Percentiles rank a stretch among this genome's conserved stretches.
Conservation (phyloP, 2,888 invertebrate species). For the Drosophila mulleri region DNA sequence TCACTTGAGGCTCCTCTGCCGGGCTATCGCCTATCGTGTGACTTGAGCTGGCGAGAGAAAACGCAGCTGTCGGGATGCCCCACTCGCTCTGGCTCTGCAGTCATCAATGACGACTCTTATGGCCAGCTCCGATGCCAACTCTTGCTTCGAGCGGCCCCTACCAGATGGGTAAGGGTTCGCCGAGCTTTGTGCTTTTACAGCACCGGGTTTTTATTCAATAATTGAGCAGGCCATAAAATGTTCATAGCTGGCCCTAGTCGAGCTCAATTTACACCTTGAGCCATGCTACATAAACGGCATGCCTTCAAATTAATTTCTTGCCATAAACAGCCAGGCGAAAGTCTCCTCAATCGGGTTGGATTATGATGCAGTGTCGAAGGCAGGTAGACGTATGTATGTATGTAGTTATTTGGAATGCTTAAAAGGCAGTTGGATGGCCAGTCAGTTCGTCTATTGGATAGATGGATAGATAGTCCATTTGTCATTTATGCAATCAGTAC, state of each 20-base stretch:
- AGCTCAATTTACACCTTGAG: conserved; percentile 14
- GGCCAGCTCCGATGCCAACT: conserved; percentile 1
- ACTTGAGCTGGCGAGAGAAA: conserved; percentile 20
- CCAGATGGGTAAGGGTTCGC: background rate
- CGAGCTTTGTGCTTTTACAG: conserved; percentile 18
- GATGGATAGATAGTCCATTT: background rate
- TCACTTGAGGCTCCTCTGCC: background rate
- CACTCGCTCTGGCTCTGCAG: background rate
- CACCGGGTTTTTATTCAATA: conserved; percentile 34
- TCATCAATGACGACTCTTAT: background rate
- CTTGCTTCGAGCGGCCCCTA: conserved; percentile 3
- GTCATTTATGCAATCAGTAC: background rate
- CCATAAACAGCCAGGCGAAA: background rate
- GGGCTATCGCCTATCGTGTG: conserved; percentile 28
- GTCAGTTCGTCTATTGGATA: background rate
- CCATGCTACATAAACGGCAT: conserved; percentile 5
- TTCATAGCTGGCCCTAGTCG: conserved; percentile 17
- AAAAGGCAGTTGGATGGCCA: background rate
- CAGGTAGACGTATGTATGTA: background rate
- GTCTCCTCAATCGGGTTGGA: background rate
- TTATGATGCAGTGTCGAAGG: background rate
- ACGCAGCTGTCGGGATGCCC: conserved; percentile 31
- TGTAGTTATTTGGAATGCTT: background rate
- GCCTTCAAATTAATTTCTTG: background rate
- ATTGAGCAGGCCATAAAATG: conserved; percentile 30